These are phyloP conservation scores for Tethya wilhelma DNA, from an alignment of 37 sponge, comb jelly and placozoan genomes.

Conservation along the genomic window DNA sequence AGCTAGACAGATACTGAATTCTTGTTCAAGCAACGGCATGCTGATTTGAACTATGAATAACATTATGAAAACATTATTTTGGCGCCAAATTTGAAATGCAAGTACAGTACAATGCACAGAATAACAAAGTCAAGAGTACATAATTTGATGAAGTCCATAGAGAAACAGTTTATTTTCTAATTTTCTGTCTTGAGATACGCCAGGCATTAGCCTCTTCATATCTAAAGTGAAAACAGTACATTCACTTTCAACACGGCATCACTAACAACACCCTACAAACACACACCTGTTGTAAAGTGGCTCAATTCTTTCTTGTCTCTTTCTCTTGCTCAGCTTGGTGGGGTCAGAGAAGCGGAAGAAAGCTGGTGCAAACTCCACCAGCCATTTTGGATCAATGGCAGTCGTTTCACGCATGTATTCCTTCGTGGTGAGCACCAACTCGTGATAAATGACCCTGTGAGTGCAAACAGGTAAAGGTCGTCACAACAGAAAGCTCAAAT, in stretches of 20 bases:
- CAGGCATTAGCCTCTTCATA: slow-evolving; percentile 98
- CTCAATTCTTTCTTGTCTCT: slow-evolving; percentile 92
- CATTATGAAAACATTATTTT: too few relatives aligned
- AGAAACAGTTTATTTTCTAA: slow-evolving; percentile 86
- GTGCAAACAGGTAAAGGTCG: too few relatives aligned
- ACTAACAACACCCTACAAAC: background rate
- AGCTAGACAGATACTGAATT: too few relatives aligned
- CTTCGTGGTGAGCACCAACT: slow-evolving; percentile 94
- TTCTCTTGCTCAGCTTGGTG: slow-evolving; percentile 93
- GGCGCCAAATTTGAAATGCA: too few relatives aligned
- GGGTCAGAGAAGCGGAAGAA: slow-evolving; percentile 94
- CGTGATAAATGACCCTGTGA: slow-evolving; percentile 86
- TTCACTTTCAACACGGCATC: background rate
- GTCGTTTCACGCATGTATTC: slow-evolving; percentile 95
- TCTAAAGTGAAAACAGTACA: slow-evolving; percentile 16
- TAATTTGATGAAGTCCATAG: too few relatives aligned
- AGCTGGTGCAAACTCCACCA: slow-evolving; percentile 97
- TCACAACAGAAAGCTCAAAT: too few relatives aligned
- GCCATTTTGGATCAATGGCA: slow-evolving; percentile 93
- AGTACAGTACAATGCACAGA: too few relatives aligned
- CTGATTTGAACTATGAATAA: too few relatives aligned
- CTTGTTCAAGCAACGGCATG: too few relatives aligned
- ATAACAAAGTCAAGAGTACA: too few relatives aligned
- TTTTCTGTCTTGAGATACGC: slow-evolving; percentile 92
- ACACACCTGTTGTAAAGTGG: slow-evolving; percentile 92